phyloP scores from a whole-genome alignment of 2,888 invertebrate genomes.

The Charanyca ferruginea region DNA sequence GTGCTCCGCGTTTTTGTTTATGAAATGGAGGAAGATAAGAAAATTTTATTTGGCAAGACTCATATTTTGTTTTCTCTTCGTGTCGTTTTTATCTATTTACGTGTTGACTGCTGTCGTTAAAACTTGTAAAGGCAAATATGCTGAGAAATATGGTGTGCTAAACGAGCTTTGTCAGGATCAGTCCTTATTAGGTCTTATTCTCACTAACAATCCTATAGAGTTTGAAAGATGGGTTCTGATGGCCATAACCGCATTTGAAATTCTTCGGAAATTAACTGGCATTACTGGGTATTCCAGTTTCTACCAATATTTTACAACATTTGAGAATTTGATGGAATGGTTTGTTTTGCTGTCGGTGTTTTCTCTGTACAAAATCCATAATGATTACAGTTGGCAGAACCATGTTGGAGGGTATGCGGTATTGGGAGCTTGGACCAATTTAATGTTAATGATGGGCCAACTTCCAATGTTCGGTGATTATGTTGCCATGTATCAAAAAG shows the following conservation, averaged over 20 bases:
- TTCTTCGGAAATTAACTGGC: conserved; percentile 94
- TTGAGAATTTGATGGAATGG: conserved; percentile 97
- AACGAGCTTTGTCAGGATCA: conserved; percentile 94
- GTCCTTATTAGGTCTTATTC: conserved; percentile 93
- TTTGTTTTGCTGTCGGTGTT: conserved; percentile 96
- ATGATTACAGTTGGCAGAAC: conserved; percentile 96
- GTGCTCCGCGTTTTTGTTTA: conserved; percentile 96
- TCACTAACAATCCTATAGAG: conserved; percentile 94
- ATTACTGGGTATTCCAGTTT: conserved; percentile 95
- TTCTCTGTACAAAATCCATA: conserved; percentile 94
- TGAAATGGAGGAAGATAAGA: conserved; percentile 97
- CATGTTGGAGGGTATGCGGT: conserved; percentile 97
- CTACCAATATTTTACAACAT: conserved; percentile 95
- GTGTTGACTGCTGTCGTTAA: conserved; percentile 95
- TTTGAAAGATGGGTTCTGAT: conserved; percentile 95
- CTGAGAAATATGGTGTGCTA: conserved; percentile 89
- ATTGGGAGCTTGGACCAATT: conserved; percentile 96
- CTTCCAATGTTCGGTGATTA: conserved; percentile 97
- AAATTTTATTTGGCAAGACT: conserved; percentile 96
- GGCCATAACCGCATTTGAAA: conserved; percentile 94
- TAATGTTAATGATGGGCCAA: conserved; percentile 97
- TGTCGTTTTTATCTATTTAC: conserved; percentile 95
- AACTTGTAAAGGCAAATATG: conserved; percentile 91
- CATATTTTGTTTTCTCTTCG: conserved; percentile 95
- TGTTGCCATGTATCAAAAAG: conserved; percentile 97